Base-by-base conservation (phyloP, 92 coral and sea anemone genomes). In the Porites cylindrica region DNA sequence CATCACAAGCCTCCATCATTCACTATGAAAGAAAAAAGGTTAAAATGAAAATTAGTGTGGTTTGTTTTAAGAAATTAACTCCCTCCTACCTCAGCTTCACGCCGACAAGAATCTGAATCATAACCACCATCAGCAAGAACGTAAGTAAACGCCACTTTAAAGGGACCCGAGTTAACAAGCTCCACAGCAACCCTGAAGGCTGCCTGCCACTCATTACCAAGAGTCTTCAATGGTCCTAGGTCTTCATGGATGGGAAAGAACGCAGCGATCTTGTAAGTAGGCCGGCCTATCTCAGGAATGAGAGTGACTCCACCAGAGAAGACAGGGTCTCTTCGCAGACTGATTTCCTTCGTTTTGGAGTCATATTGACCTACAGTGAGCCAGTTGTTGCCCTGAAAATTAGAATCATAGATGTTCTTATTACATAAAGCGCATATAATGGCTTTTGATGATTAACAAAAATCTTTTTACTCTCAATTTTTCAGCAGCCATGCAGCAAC, bases 201-300 rank as follows among this genome's bases (percentile, higher is more conserved):
- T 1, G 99, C 91, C 80, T 97, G 97, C 99, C 99, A 97, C 77
- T 97, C 99, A 47, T 82, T 72, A 4, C 97, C 99, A 76, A 97
- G 94, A 73, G 88, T 93, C 47, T 93, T 92, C 38, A 95, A 71
- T 19, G 99, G 92, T 9, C 98, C 97, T 8, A 91, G 93, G 12
- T 93, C 94, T 43, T 72, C 75, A 78, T 93, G 93, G 23, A 90
- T 88, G 11, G 99, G 99, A 26, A 97, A 97, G 89, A 97, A 97
- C 19, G 99, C 99, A 1, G 99, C 99, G 24, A 97, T 97, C 87
- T 97, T 97, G 94, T 97, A 97, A 43, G 99, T 95, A 24, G 98
- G 99, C 81, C 96, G 91, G 17, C 97, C 98, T 32, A 91, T 91
- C 20, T 90, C 88, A 0, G 98, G 99, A 76, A 97, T 97, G 10